Evolutionary conservation across 2,888 invertebrate genomes (phyloP).

Genomic region (Conus canariensis): DNA sequence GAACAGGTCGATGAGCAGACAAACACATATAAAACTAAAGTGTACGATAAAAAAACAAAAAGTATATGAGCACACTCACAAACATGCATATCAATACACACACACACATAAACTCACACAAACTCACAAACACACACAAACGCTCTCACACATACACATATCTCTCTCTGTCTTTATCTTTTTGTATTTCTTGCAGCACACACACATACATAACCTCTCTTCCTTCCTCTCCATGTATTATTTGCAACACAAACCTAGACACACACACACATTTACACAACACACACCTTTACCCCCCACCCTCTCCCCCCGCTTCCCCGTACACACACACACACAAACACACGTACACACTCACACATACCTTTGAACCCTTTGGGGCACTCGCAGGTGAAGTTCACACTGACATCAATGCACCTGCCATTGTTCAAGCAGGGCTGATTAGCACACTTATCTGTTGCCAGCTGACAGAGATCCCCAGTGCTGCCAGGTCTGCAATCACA

Average conservation of each 20-base stretch:
- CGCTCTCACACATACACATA: neutral
- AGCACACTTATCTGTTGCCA: slow-evolving; percentile 46
- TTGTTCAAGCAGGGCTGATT: slow-evolving; percentile 46
- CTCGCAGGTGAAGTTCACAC: slow-evolving; percentile 44
- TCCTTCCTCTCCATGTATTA: too few relatives aligned
- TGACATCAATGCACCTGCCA: slow-evolving; percentile 49
- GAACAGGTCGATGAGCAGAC: neutral
- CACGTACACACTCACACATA: neutral
- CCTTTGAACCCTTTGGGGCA: slow-evolving; percentile 52
- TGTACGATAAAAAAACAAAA: neutral
- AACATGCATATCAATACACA: too few relatives aligned
- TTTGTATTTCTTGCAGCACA: too few relatives aligned
- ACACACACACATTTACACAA: neutral
- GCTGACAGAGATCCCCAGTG: slow-evolving; percentile 50
- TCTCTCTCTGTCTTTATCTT: too few relatives aligned
- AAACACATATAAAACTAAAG: neutral
- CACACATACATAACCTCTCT: neutral
- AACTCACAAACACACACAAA: too few relatives aligned
- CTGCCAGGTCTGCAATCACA: slow-evolving; percentile 45
- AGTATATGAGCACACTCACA: too few relatives aligned
- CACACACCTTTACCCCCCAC: neutral
- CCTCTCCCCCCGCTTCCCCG: neutral
- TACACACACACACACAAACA: too few relatives aligned
- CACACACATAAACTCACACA: too few relatives aligned
- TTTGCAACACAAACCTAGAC: neutral